Evolutionary conservation across 2,888 invertebrate species (phyloP), one percentile per base, ranked within the genome.

Genomic region (Lithophane ornitopus): DNA sequence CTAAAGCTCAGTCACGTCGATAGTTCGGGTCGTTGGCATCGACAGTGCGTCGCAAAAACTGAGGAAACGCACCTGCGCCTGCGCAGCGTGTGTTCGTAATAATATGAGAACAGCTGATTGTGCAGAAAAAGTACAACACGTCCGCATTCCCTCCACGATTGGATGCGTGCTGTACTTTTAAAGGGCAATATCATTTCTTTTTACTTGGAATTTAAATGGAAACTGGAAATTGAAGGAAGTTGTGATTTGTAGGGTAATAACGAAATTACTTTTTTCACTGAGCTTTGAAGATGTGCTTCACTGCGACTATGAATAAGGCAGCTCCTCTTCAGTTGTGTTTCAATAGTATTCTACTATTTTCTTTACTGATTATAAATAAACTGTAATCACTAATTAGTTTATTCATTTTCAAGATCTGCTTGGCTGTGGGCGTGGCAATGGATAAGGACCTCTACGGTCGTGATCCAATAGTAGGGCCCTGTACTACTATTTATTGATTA

Each of bases 81-180:
- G 59, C 61, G 84, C 67, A 44, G 22, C 80, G 73, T 81, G 73
- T 81, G 83, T 81, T 70, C 65, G 76, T 81, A 78, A 85, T 82
- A 76, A 76, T 72, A 68, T 72, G 78, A 81, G 77, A 81, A 81
- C 68, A 79, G 81, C 75, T 85, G 78, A 87, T 81, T 67, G 78
- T 66, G 49, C 26, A 62, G 68, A 70, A 85, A 88, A 85, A 86
- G 66, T 75, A 70, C n/a, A 11, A 72, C 59, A 63, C 62, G 68
- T 79, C 85, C 89, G 87, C 87, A 88, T 87, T 87, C 89, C 22
- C 58, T 41, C 26, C 11, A 3, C 14, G 69, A 87, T 85, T 79
- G 81, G 67, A 67, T 74, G 69, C 78, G 70, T 71, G 68, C 66
- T 63, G 76, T 70, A 78, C 75, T 86, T 67, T 76, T 22, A 49